Evolutionary conservation across 2,113 vertebrate genomes (phyloP).

Genomic region (Podocnemis expansa): DNA sequence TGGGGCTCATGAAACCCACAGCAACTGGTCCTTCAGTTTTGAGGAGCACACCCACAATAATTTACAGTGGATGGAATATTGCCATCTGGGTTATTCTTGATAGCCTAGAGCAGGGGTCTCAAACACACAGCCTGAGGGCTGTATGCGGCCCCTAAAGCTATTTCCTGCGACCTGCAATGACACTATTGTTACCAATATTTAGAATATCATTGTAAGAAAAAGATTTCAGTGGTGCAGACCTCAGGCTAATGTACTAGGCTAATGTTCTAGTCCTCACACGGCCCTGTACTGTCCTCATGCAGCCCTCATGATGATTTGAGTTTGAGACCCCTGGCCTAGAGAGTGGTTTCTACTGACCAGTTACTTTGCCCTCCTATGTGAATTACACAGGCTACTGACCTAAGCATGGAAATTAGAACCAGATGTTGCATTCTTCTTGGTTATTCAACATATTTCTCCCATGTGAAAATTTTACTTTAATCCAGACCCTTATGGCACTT

Average conservation of each 20-base stretch:
- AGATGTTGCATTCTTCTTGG: not conserved
- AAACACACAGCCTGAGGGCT: too few species aligned
- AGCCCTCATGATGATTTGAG: too few species aligned
- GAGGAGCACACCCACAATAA: not conserved
- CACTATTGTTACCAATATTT: too few species aligned
- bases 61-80: not conserved
- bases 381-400: not conserved
- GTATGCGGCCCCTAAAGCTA: too few species aligned
- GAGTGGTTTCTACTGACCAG: not conserved
- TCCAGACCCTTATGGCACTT: not conserved
- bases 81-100: not conserved
- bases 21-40: rapidly evolving
- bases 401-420: not conserved
- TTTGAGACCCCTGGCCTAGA: too few species aligned
- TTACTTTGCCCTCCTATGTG: not conserved
- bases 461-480: not conserved
- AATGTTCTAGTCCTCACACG: too few species aligned
- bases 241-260: too few species aligned
- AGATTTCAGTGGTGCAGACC: too few species aligned
- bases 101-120: too few species aligned
- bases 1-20: not conserved
- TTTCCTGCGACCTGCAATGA: too few species aligned
- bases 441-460: not conserved
- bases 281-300: too few species aligned
- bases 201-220: too few species aligned